Evolutionary conservation across 2,888 invertebrate species (phyloP), one percentile per base, ranked within the genome.

Genomic region (Embidobia sp.): DNA sequence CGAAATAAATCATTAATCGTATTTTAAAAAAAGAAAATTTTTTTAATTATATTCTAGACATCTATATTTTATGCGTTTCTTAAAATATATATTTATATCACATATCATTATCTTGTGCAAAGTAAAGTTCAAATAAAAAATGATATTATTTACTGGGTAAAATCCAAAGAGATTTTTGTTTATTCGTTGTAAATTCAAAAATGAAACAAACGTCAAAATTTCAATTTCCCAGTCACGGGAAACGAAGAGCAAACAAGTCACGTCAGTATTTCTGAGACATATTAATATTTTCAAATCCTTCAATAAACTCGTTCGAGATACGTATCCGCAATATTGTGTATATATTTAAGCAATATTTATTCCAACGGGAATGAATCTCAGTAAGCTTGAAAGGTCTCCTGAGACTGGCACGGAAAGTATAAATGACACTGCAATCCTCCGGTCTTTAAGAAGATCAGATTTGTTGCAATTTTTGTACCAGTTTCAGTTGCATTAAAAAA

Each of bases 251-350:
- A 55, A 55, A 55, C 40, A 40, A 37, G 37, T 26, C 37, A 6
- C 13, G 35, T 51, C 31, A 11, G 19, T 11, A 49, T 49, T 51
- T 15, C 26, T 19, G 26, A 13, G 35, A 15, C 51, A 35, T 37
- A 13, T 22, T 13, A 31, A n/a, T 19, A 26, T 11, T 26, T 26
- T 35, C 15, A 26, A 51, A 51, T n/a, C 51, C 35, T 18, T 15
- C 51, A 51, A 35, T 51, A 51, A 35, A 51, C 51, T 35, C 35
- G 13, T 8, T 16, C 35, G 51, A 35, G 22, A 35, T 35, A 35
- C 22, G 35, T 51, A 22, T 35, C 51, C 26, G 51, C 51, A 51
- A 35, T 51, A 51, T 51, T 51, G 51, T 51, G 13, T 35, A 51
- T 35, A 22, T 35, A 35, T 35, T 51, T 51, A 31, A 49, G 49